Evolutionary conservation across 37 sponge, comb jelly and placozoan species (phyloP).

Genomic region (Halichondria panicea): DNA sequence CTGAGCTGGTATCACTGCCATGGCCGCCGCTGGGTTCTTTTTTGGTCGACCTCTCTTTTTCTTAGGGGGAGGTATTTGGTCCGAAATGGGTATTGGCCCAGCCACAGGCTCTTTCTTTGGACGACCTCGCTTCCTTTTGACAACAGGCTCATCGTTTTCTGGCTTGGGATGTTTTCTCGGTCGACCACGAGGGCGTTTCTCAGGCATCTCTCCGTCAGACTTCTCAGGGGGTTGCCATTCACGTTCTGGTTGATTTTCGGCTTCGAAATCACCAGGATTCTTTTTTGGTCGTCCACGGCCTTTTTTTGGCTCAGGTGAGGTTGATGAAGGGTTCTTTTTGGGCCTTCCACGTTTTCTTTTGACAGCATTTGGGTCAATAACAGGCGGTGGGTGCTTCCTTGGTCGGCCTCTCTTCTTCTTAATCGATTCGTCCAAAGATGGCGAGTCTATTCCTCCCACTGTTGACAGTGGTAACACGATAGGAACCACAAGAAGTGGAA

Average conservation of each 20-base stretch:
- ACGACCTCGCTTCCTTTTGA: conserved; percentile 1
- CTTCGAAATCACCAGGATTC: no score
- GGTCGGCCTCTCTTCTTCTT: conserved; percentile 17
- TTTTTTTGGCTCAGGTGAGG: background rate
- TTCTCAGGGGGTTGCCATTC: background rate
- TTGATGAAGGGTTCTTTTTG: background rate
- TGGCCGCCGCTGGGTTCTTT: background rate
- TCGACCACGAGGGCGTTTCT: background rate
- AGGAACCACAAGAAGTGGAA: background rate
- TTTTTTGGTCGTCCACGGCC: background rate
- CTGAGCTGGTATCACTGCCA: no score
- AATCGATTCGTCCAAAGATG: no score
- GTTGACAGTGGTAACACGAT: background rate
- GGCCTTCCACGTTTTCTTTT: background rate
- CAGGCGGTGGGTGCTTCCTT: background rate
- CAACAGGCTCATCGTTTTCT: background rate
- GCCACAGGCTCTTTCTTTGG: conserved; percentile 14
- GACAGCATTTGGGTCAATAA: no score
- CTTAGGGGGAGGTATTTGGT: background rate
- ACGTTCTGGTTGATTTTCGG: no score
- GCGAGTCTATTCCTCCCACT: no score
- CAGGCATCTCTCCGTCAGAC: no score
- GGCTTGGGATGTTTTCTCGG: background rate
- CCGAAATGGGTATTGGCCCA: background rate
- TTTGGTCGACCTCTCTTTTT: conserved; percentile 29